Evolutionary conservation across 2,888 invertebrate species (phyloP).

Genomic region (Acanthopleura granulata): DNA sequence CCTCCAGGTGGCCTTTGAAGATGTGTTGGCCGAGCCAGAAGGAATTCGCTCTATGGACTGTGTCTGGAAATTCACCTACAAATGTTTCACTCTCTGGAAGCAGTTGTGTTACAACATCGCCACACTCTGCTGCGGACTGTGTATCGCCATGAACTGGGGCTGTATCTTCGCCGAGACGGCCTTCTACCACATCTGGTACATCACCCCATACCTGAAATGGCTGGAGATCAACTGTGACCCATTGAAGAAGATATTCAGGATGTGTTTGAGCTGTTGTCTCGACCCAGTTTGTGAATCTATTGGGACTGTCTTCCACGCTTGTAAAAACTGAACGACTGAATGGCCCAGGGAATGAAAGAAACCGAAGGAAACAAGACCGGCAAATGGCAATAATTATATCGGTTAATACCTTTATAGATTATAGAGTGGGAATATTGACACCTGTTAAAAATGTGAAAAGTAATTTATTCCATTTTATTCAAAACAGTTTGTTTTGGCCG

Average conservation of each 20-base stretch:
- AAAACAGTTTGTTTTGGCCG: too few relatives aligned
- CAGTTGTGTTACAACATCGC: conserved; percentile 79
- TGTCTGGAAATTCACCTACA: conserved; percentile 79
- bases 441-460: too few relatives aligned
- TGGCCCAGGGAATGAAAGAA: too few relatives aligned
- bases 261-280: conserved; percentile 33
- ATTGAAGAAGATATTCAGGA: conserved; percentile 30
- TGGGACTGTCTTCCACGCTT: conserved; percentile 37
- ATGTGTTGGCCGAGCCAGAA: conserved; percentile 37
- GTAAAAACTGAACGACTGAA: conserved; percentile 27
- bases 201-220: conserved; percentile 41
- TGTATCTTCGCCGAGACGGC: conserved; percentile 70
- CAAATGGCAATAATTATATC: too few relatives aligned
- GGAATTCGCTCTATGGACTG: conserved; percentile 72
- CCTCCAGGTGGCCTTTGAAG: conserved; percentile 71
- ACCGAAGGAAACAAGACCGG: too few relatives aligned
- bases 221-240: conserved; percentile 71
- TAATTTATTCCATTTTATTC: too few relatives aligned
- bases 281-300: conserved; percentile 40
- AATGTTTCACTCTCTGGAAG: conserved; percentile 77
- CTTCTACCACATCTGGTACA: conserved; percentile 71
- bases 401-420: too few relatives aligned
- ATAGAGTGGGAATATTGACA: too few relatives aligned
- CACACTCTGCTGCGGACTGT: conserved; percentile 77
- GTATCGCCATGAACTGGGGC: conserved; percentile 76